phyloP scores from a whole-genome alignment of 2,113 vertebrate species.

The Vulpes ferrilata region DNA sequence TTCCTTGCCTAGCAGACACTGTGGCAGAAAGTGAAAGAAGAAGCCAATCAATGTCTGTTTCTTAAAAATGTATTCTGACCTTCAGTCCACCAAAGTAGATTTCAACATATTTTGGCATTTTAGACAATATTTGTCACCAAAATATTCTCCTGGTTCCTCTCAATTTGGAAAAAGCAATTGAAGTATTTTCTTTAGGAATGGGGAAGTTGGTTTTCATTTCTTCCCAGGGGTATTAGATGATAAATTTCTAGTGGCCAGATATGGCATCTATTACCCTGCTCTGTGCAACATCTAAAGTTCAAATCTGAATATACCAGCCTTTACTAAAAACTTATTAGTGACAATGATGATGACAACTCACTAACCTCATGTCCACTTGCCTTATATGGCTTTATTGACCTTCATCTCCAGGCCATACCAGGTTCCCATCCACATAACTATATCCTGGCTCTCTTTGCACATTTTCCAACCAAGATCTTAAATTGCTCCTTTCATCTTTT shows the following conservation, averaged over 20 bases:
- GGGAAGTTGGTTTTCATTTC: background rate
- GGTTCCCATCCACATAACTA: background rate
- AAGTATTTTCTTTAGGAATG: background rate
- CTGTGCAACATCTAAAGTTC: background rate
- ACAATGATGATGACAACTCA: background rate
- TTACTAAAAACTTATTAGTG: background rate
- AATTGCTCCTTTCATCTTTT: background rate
- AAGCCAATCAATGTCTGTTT: constrained; percentile 54
- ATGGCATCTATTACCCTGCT: background rate
- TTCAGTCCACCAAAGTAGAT: constrained; percentile 7
- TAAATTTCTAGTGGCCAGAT: background rate
- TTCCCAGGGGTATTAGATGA: background rate
- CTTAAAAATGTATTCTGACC: constrained; percentile 40
- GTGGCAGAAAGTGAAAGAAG: constrained; percentile 78
- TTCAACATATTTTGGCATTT: background rate
- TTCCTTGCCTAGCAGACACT: constrained; percentile 56
- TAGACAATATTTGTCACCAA: constrained; percentile 1
- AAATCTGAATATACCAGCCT: background rate
- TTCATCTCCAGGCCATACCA: background rate
- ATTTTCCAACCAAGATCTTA: background rate
- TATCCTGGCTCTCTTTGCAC: background rate
- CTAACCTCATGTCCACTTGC: background rate
- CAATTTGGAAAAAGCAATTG: background rate
- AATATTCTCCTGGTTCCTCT: background rate
- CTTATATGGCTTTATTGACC: no score